Percentiles rank a stretch among this genome's conserved stretches.
Evolutionary conservation across 2,888 invertebrate genomes (phyloP).

Genomic region (Abrostola tripartita): DNA sequence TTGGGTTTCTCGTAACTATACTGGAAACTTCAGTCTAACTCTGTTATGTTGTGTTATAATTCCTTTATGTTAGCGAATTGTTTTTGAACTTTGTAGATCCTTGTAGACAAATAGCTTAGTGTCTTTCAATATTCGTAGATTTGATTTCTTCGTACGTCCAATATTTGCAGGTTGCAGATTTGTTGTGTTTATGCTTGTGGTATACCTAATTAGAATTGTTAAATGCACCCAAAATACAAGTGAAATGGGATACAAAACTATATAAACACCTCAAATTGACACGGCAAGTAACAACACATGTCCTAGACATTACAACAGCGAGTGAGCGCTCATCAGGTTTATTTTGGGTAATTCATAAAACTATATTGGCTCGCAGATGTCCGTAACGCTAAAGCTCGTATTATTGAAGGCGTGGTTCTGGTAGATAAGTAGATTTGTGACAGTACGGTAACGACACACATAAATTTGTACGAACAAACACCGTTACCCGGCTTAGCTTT

Average conservation of each 20-base stretch:
- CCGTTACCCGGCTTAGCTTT: slow-evolving; percentile 86
- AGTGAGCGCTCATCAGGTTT: slow-evolving; percentile 24
- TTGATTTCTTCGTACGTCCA: no score
- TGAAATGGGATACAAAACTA: background rate
- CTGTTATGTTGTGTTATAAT: slow-evolving; percentile 29
- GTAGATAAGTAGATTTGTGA: slow-evolving; percentile 88
- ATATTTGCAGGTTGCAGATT: no score
- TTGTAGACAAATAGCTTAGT: no score
- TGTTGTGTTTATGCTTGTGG: no score
- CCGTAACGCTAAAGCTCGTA: slow-evolving; percentile 65
- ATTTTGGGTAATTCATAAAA: slow-evolving; percentile 54
- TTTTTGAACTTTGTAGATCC: no score
- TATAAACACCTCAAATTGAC: background rate
- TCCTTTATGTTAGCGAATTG: slow-evolving; percentile 17
- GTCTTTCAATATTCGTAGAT: no score
- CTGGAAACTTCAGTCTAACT: slow-evolving; percentile 42
- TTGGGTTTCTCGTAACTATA: slow-evolving; percentile 54
- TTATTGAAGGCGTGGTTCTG: slow-evolving; percentile 82
- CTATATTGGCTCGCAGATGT: slow-evolving; percentile 73
- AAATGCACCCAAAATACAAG: no score
- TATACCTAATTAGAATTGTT: no score
- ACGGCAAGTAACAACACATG: slow-evolving; percentile 1
- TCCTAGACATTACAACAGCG: background rate
- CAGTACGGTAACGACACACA: slow-evolving; percentile 81
- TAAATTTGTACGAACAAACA: slow-evolving; percentile 85